A percentile compares a stretch with the other conserved stretches of the same genome.
Conservation (phyloP, 2,888 invertebrate species). For the Trissoscelio sp. region DNA sequence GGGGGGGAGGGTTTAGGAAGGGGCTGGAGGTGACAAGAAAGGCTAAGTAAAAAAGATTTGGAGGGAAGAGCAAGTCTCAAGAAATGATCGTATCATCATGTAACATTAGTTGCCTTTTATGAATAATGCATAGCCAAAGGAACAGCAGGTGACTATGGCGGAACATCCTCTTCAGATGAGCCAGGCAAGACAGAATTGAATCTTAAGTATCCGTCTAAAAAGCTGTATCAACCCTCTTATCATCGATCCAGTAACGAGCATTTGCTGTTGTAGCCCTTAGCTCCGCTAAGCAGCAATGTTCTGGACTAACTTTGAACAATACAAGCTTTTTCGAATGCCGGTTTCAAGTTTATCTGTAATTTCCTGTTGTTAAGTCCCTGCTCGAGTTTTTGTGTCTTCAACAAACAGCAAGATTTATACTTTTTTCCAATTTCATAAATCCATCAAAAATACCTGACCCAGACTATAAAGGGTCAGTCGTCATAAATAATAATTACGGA, state of each 20-base stretch:
- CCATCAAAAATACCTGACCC: too few species aligned
- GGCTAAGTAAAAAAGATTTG: slow-evolving; percentile 1
- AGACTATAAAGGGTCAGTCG: too few species aligned
- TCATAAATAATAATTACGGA: too few species aligned
- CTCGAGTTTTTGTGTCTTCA: slow-evolving; percentile 23
- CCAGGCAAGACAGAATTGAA: slow-evolving; percentile 83
- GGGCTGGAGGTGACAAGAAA: not conserved
- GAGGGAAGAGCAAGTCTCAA: slow-evolving; percentile 60
- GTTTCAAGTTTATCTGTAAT: slow-evolving; percentile 53
- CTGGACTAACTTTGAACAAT: slow-evolving; percentile 48
- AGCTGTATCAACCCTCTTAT: slow-evolving; percentile 77
- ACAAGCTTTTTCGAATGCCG: slow-evolving; percentile 58
- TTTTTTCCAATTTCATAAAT: too few species aligned
- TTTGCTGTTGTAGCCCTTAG: slow-evolving; percentile 69
- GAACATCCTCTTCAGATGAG: slow-evolving; percentile 82
- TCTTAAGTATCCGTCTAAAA: slow-evolving; percentile 80
- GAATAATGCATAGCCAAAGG: slow-evolving; percentile 82
- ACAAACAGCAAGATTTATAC: slow-evolving; percentile 52
- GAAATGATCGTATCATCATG: slow-evolving; percentile 63
- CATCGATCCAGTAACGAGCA: slow-evolving; percentile 74
- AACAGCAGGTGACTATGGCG: slow-evolving; percentile 80
- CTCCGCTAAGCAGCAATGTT: slow-evolving; percentile 55
- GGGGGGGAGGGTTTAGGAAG: not conserved
- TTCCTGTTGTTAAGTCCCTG: slow-evolving; percentile 54
- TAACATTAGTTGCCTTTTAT: slow-evolving; percentile 80